Conservation (phyloP, 2,888 invertebrate genomes). For the Rhingia rostrata region DNA sequence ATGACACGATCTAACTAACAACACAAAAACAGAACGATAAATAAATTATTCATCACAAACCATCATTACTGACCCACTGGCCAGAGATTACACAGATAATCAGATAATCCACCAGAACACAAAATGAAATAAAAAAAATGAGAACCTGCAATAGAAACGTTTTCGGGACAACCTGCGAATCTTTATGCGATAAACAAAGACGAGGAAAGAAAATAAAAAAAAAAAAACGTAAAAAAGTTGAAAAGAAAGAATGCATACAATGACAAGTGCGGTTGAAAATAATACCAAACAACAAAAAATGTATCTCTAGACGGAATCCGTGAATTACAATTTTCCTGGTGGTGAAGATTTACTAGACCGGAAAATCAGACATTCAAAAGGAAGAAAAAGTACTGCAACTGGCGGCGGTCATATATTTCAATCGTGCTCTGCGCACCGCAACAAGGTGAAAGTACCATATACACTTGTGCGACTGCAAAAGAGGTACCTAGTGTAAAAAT, state of each 20-base stretch:
- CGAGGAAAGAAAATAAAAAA: too few relatives aligned
- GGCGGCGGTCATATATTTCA: conserved; percentile 51
- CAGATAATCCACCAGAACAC: conserved; percentile 6
- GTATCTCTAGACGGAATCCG: conserved; percentile 29
- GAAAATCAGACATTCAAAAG: conserved; percentile 66
- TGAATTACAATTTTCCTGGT: conserved; percentile 50
- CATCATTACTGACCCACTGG: conserved; percentile 27
- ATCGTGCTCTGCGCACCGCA: conserved; percentile 47
- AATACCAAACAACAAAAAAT: conserved; percentile 9
- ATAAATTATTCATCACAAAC: conserved; percentile 8
- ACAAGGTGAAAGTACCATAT: conserved; percentile 66
- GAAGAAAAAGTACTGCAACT: conserved; percentile 49
- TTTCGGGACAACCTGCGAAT: too few relatives aligned
- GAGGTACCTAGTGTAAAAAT: neutral
- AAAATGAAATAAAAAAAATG: neutral
- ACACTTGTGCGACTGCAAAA: conserved; percentile 8
- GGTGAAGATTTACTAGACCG: conserved; percentile 68
- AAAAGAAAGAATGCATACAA: conserved; percentile 9
- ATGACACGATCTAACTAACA: too few relatives aligned
- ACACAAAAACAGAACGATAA: too few relatives aligned
- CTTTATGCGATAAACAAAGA: too few relatives aligned
- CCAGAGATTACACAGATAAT: conserved; percentile 10
- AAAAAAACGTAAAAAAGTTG: neutral
- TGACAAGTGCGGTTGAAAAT: conserved; percentile 52
- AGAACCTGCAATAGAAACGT: conserved; percentile 7